Conservation (phyloP, 2,797 vertebrate genomes). For the Lophius americanus region DNA sequence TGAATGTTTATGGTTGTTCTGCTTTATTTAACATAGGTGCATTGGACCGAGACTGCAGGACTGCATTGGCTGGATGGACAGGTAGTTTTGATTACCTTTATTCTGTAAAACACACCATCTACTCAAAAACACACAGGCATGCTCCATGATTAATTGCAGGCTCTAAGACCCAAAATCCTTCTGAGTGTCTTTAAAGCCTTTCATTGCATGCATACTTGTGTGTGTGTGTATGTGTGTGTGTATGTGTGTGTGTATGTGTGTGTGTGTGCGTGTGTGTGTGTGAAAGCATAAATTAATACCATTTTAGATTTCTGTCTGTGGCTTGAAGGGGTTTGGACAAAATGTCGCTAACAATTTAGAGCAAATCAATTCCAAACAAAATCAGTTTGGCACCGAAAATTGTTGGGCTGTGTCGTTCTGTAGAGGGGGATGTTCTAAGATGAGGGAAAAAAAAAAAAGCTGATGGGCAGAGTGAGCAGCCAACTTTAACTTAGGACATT, state of each 20-base stretch:
- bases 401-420: constrained; percentile 18
- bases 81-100: constrained; percentile 78
- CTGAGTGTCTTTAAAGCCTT: constrained; percentile 48
- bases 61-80: constrained; percentile 98
- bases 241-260: neutral
- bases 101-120: neutral
- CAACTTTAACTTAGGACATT: constrained; percentile 9
- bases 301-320: constrained; percentile 71
- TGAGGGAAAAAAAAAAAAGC: neutral
- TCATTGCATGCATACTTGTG: too few relatives aligned
- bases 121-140: constrained; percentile 38
- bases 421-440: constrained; percentile 7
- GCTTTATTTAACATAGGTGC: constrained; percentile 82
- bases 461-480: constrained; percentile 7
- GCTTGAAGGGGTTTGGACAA: constrained; percentile 35
- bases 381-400: constrained; percentile 37
- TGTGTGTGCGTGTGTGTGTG: constrained; percentile 23
- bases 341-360: constrained; percentile 65
- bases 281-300: constrained; percentile 69
- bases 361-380: constrained; percentile 68
- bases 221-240: constrained; percentile 19
- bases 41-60: constrained; percentile 93
- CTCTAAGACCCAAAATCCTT: constrained; percentile 61
- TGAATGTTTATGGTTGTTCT: constrained; percentile 19
- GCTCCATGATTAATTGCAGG: constrained; percentile 76